These are phyloP conservation scores for Cyprinodon diabolis DNA, from an alignment of 2,797 vertebrate species.

Conservation along the genomic window DNA sequence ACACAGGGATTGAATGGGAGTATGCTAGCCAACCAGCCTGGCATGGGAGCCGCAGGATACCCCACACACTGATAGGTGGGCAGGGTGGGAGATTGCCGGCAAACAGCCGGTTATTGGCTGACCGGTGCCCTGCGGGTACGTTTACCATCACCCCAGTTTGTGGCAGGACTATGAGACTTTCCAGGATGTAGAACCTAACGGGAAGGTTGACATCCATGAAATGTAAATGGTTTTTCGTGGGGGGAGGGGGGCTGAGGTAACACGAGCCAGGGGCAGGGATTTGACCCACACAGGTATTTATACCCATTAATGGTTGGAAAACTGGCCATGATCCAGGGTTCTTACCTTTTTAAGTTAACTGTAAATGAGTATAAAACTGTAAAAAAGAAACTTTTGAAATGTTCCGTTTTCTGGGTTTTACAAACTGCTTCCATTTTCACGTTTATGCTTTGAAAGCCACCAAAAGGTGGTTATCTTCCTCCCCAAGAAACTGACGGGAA, in stretches of 20 bases:
- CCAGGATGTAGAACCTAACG: slow-evolving; percentile 64
- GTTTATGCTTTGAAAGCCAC: slow-evolving; percentile 53
- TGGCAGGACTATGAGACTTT: slow-evolving; percentile 74
- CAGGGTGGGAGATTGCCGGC: slow-evolving; percentile 61
- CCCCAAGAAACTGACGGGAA: slow-evolving; percentile 50
- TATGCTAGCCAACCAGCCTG: slow-evolving; percentile 89
- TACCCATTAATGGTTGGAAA: slow-evolving; percentile 65
- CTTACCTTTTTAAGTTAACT: slow-evolving; percentile 80
- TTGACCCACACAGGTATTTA: slow-evolving; percentile 71
- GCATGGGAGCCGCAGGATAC: slow-evolving; percentile 90
- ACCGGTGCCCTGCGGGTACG: slow-evolving; percentile 58
- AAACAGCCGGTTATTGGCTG: slow-evolving; percentile 66
- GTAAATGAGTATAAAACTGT: slow-evolving; percentile 80
- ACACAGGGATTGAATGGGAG: slow-evolving; percentile 90
- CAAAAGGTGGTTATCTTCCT: slow-evolving; percentile 25
- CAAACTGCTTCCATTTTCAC: slow-evolving; percentile 73
- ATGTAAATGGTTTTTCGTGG: slow-evolving; percentile 70
- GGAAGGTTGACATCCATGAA: slow-evolving; percentile 61
- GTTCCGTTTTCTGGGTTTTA: slow-evolving; percentile 60
- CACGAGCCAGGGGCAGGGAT: slow-evolving; percentile 56
- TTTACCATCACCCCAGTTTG: slow-evolving; percentile 68
- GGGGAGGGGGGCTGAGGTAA: slow-evolving; percentile 36
- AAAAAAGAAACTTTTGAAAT: slow-evolving; percentile 69
- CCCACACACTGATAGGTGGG: slow-evolving; percentile 87
- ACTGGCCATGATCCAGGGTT: slow-evolving; percentile 68